phyloP scores from a whole-genome alignment of 2,113 vertebrate genomes.

The Hippocampus guttulatus region DNA sequence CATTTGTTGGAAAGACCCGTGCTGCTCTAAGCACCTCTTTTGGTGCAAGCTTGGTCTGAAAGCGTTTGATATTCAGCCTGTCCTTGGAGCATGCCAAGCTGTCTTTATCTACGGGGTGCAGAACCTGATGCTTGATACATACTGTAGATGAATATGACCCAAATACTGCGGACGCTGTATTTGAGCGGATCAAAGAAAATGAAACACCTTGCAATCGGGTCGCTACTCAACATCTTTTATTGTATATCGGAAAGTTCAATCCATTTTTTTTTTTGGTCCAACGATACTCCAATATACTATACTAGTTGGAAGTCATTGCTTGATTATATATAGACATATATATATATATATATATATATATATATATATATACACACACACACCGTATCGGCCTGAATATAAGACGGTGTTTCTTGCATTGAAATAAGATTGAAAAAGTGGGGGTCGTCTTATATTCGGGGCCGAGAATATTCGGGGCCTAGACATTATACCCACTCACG shows the following conservation, averaged over 20 bases:
- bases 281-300: no score
- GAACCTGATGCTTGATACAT: slow-evolving; percentile 47
- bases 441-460: no score
- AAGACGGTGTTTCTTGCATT: no score
- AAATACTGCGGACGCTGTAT: slow-evolving; percentile 30
- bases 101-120: slow-evolving; percentile 58
- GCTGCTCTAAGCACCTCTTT: slow-evolving; percentile 42
- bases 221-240: not conserved
- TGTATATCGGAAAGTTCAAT: not conserved
- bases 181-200: slow-evolving; percentile 6
- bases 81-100: slow-evolving; percentile 45
- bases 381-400: no score
- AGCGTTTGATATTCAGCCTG: slow-evolving; percentile 53
- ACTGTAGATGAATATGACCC: slow-evolving; percentile 37
- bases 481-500: no score
- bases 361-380: no score
- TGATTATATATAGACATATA: not conserved
- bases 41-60: slow-evolving; percentile 29
- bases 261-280: not conserved
- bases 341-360: no score
- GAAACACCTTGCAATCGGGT: slow-evolving; percentile 14
- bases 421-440: no score
- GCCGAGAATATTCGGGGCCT: no score
- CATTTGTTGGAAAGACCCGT: slow-evolving; percentile 37
- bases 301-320: not conserved